Evolutionary conservation across 1,140 invertebrate species (phyloP), one percentile per base, ranked within the genome.

Genomic region (Penaeus indicus): DNA sequence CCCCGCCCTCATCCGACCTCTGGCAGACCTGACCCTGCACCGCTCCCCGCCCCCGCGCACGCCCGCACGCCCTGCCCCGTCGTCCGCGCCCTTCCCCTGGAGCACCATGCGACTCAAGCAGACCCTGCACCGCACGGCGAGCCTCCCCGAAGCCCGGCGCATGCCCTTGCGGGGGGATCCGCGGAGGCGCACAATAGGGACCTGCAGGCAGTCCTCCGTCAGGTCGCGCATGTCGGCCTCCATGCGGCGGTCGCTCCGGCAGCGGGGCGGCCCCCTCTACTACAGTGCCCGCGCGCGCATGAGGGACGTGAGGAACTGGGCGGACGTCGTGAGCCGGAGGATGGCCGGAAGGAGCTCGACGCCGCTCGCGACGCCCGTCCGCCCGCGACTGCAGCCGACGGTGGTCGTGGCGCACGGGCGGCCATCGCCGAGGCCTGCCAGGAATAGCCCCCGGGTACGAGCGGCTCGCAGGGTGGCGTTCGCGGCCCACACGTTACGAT

Each of bases 401-500:
- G 81, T 78, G 64, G 86, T 64, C 38, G n/a, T 38, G 64, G 18
- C 80, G 16, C 22, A 32, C 27, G 81, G 38, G 38, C 25, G 69
- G n/a, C 67, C 86, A 25, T n/a, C 87, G 16, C 61, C 60, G 42
- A 62, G 47, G 72, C 64, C 79, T 27, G 87, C 87, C 87, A 88
- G 87, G 87, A 88, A 88, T 88, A 88, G 87, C 81, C 87, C 81
- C 82, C 42, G 87, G 87, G 87, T 88, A 21, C 81, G 42, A 38
- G 87, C 87, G 60, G 63, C 87, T 62, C 69, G 69, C 80, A 84
- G 87, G 87, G 81, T 72, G 81, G 27, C 87, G 87, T 78, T 47
- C 64, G 87, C 82, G 61, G 64, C 87, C 72, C 69, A 61, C 69
- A 54, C 69, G 69, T 42, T 84, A 64, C 87, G 72, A 32, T 88